These are phyloP conservation scores for Poeciliopsis retropinna DNA, from an alignment of 2,113 vertebrate genomes.

Conservation along the genomic window DNA sequence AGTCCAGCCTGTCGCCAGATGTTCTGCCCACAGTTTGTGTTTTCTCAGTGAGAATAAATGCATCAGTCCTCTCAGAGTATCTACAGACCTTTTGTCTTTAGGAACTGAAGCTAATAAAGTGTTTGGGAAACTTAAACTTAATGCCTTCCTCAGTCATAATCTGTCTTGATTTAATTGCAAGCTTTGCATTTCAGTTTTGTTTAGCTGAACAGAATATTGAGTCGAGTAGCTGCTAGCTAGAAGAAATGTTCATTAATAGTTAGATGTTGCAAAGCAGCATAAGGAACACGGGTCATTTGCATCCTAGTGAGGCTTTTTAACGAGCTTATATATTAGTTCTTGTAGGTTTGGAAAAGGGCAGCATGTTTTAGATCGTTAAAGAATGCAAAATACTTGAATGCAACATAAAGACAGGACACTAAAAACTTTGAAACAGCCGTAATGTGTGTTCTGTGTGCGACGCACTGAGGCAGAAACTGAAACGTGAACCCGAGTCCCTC, in stretches of 20 bases:
- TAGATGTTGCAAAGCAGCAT: no score
- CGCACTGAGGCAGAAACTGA: not conserved
- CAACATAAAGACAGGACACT: not conserved
- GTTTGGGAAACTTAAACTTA: no score
- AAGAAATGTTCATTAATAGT: not conserved
- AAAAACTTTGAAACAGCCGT: not conserved
- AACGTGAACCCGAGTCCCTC: not conserved
- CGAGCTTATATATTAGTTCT: no score
- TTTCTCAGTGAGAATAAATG: no score
- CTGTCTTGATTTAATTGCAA: not conserved
- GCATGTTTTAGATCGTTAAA: not conserved
- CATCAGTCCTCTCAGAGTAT: no score
- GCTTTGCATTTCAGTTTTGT: slow-evolving; percentile 20
- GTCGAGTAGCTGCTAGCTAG: slow-evolving; percentile 4
- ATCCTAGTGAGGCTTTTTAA: no score
- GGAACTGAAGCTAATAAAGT: no score
- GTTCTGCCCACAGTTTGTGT: no score
- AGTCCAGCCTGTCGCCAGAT: no score
- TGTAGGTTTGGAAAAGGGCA: not conserved
- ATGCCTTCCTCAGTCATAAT: no score
- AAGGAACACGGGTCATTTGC: no score
- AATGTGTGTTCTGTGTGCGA: not conserved
- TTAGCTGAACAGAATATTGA: not conserved
- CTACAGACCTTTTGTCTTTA: no score
- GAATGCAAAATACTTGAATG: not conserved